phyloP scores from a whole-genome alignment of 2,888 invertebrate genomes.

The Ligdia adustata region DNA sequence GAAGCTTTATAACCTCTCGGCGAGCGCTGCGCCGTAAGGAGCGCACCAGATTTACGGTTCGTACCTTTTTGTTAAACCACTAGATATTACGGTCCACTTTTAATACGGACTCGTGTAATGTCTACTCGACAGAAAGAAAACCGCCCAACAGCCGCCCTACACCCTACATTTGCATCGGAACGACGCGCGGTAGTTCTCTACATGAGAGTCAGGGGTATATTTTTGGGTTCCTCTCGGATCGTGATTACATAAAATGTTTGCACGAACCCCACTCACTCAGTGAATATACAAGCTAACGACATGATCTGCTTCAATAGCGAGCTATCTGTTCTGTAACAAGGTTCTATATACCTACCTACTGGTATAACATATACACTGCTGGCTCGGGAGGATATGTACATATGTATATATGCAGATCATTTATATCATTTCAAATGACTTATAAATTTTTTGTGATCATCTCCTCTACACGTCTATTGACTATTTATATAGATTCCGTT shows the following conservation, averaged over 20 bases:
- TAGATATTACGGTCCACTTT: slow-evolving; percentile 50
- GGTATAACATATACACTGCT: too few relatives aligned
- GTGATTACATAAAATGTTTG: slow-evolving; percentile 70
- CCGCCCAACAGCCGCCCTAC: slow-evolving; percentile 56
- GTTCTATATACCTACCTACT: too few relatives aligned
- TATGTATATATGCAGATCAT: too few relatives aligned
- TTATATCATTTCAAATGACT: too few relatives aligned
- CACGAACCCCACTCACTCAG: slow-evolving; percentile 52
- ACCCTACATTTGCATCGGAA: slow-evolving; percentile 66
- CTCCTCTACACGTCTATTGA: too few relatives aligned
- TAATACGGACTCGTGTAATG: slow-evolving; percentile 51
- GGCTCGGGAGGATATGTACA: too few relatives aligned
- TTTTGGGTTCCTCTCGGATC: slow-evolving; percentile 54
- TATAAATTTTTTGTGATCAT: too few relatives aligned
- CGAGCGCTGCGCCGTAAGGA: slow-evolving; percentile 49
- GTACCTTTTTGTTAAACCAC: slow-evolving; percentile 54
- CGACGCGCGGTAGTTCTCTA: slow-evolving; percentile 50
- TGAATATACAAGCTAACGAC: slow-evolving; percentile 50
- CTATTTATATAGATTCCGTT: too few relatives aligned
- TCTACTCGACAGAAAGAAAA: slow-evolving; percentile 65
- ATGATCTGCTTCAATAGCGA: too few relatives aligned
- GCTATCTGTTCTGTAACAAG: too few relatives aligned
- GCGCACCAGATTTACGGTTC: slow-evolving; percentile 49
- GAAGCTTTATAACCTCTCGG: slow-evolving; percentile 50
- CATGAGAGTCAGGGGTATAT: slow-evolving; percentile 53